phyloP scores from a whole-genome alignment of 23 tunicate genomes.

The Aplidium turbinatum region DNA sequence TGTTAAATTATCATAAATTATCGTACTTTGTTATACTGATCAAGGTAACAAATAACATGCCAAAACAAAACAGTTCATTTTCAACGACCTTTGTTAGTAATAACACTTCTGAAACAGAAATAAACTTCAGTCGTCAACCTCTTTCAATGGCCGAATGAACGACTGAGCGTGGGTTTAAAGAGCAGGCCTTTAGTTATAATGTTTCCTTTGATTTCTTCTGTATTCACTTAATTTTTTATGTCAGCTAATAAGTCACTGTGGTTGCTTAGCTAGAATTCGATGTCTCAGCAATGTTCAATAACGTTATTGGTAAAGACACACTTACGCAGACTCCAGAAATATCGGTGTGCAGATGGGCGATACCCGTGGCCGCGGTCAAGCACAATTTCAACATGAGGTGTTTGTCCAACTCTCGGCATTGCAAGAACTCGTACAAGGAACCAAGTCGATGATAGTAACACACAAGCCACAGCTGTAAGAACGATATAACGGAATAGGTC shows the following conservation, averaged over 20 bases:
- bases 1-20: too few species aligned
- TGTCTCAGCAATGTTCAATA: too few species aligned
- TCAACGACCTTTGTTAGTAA: neutral
- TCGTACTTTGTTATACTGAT: too few species aligned
- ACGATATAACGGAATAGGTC: too few species aligned
- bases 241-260: too few species aligned
- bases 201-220: too few species aligned
- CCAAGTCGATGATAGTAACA: slow-evolving; percentile 83
- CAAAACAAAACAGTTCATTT: neutral
- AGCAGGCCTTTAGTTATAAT: too few species aligned
- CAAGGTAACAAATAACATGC: neutral
- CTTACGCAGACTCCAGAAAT: slow-evolving; percentile 71
- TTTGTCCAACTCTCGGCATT: slow-evolving; percentile 51
- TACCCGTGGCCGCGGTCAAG: slow-evolving; percentile 67
- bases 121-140: neutral
- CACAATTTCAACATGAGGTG: slow-evolving; percentile 50
- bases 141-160: too few species aligned
- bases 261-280: too few species aligned
- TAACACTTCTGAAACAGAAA: neutral
- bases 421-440: slow-evolving; percentile 83
- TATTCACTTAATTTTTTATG: too few species aligned
- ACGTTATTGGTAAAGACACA: too few species aligned
- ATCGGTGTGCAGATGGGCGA: slow-evolving; percentile 78
- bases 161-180: too few species aligned
- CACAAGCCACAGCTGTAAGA: slow-evolving; percentile 76